These are phyloP conservation scores for Triplophysa siluroides DNA, from an alignment of 2,113 vertebrate genomes.

Conservation along the genomic window DNA sequence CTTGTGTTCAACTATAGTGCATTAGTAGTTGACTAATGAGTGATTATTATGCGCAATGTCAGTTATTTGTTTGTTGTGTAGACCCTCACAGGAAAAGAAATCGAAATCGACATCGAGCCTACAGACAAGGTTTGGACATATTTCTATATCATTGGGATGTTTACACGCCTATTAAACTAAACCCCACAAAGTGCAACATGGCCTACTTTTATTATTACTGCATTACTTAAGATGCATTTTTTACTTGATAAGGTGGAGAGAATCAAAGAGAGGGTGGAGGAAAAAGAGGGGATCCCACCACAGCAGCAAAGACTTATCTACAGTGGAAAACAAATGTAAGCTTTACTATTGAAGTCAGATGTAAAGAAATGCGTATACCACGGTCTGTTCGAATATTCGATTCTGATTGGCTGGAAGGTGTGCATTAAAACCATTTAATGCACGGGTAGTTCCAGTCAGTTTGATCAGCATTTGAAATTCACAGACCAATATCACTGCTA, in stretches of 20 bases:
- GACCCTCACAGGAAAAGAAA: constrained; percentile 93
- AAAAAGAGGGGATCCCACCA: constrained; percentile 92
- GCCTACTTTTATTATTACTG: background rate
- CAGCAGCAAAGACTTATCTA: constrained; percentile 93
- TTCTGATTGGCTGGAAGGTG: too few species aligned
- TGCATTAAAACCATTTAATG: too few species aligned
- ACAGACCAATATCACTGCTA: too few species aligned
- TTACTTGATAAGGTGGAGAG: constrained; percentile 81
- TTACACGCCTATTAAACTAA: too few species aligned
- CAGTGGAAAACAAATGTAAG: constrained; percentile 94
- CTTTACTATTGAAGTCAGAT: background rate
- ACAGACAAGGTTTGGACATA: constrained; percentile 83
- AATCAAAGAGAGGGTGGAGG: constrained; percentile 92
- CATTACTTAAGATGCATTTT: background rate
- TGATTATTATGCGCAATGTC: too few species aligned
- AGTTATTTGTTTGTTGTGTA: constrained; percentile 44
- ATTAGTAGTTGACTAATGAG: too few species aligned
- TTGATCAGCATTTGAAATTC: too few species aligned
- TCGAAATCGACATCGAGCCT: constrained; percentile 93
- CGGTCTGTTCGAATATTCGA: too few species aligned
- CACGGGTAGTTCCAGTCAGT: too few species aligned
- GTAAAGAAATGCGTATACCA: too few species aligned
- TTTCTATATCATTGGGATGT: background rate
- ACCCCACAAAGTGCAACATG: background rate
- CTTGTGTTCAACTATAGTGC: too few species aligned